A percentile compares a stretch with the other conserved stretches of the same genome.
Evolutionary conservation across 2,888 invertebrate species (phyloP).

Genomic region (Oligia fasciuncula): DNA sequence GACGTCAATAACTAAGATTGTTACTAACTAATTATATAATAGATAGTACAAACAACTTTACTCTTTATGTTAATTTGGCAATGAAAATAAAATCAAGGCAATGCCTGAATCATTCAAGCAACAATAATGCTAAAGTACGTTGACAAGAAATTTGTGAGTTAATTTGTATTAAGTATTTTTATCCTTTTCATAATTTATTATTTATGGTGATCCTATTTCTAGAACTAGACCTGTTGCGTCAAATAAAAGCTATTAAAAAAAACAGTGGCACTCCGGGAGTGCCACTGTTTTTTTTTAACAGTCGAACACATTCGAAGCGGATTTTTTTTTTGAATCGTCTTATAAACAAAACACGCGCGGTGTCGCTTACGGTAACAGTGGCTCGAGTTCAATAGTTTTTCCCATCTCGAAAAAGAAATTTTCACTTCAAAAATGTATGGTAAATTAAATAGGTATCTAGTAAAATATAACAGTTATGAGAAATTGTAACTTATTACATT

Average conservation of each 20-base stretch:
- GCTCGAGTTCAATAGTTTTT: too few relatives aligned
- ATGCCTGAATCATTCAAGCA: background rate
- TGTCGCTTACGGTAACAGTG: too few relatives aligned
- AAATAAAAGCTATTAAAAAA: too few relatives aligned
- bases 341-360: too few relatives aligned
- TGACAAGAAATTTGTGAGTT: background rate
- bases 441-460: background rate
- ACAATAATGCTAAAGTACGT: background rate
- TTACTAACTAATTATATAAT: background rate
- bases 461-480: too few relatives aligned
- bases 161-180: background rate
- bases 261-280: too few relatives aligned
- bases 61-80: conserved; percentile 17
- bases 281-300: too few relatives aligned
- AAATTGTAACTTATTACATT: too few relatives aligned
- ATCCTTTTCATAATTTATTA: background rate
- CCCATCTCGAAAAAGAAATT: too few relatives aligned
- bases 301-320: too few relatives aligned
- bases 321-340: too few relatives aligned
- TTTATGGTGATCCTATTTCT: background rate
- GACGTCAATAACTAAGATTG: background rate
- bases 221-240: background rate
- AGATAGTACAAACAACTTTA: background rate
- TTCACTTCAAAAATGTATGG: background rate
- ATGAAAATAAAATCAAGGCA: conserved; percentile 12